Conservation (phyloP, 30 jellyfish, hydroid and myxozoan genomes). For the Pelagia noctiluca region DNA sequence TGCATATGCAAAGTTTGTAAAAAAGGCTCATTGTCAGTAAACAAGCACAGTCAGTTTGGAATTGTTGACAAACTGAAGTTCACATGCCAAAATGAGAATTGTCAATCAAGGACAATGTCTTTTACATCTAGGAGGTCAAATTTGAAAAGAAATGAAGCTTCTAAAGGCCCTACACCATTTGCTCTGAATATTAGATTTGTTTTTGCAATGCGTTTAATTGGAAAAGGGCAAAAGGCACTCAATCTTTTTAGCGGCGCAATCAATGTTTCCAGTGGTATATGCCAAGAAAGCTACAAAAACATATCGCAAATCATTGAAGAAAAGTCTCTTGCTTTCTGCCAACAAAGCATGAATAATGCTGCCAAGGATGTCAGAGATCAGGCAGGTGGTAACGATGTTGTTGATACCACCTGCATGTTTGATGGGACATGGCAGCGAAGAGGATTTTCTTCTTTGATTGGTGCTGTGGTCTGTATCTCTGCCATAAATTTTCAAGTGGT, state of each 20-base stretch:
- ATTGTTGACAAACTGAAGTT: conserved; percentile 9
- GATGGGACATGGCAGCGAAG: conserved; percentile 38
- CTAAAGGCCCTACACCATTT: conserved; percentile 23
- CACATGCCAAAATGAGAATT: background rate
- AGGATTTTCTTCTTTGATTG: conserved; percentile 30
- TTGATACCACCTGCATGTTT: conserved; percentile 31
- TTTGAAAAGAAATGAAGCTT: conserved; percentile 2
- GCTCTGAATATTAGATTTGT: background rate
- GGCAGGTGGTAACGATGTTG: background rate
- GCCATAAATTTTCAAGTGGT: conserved; percentile 7
- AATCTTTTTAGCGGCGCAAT: background rate
- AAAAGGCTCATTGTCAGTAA: conserved; percentile 2
- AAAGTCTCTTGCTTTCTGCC: background rate
- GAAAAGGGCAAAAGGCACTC: conserved; percentile 13
- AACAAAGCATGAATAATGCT: conserved; percentile 22
- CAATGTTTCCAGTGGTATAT: background rate
- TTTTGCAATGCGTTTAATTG: conserved; percentile 13
- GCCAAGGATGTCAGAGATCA: conserved; percentile 17
- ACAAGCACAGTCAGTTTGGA: conserved; percentile 6
- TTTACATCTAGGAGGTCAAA: conserved; percentile 31
- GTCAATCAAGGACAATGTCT: conserved; percentile 21
- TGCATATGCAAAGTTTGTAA: conserved; percentile 16
- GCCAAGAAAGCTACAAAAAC: background rate
- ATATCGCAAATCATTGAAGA: background rate
- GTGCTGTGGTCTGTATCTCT: conserved; percentile 28